These are phyloP conservation scores for Caenorhabditis elegans DNA, from an alignment of 1,140 invertebrate genomes.

Conservation along the genomic window DNA sequence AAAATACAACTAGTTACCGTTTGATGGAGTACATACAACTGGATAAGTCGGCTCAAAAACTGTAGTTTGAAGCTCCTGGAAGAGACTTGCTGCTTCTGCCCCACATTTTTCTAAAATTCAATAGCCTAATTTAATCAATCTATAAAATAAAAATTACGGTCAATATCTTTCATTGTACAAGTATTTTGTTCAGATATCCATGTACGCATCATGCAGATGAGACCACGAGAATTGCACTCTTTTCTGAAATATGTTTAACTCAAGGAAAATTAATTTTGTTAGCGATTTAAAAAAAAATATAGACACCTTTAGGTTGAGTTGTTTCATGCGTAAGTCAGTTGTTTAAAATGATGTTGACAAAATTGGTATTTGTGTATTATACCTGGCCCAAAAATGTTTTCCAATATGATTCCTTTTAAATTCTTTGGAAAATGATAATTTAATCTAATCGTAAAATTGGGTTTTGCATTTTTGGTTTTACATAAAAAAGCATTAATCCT, in stretches of 20 bases:
- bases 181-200: constrained; percentile 45
- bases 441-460: too few relatives aligned
- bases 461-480: too few relatives aligned
- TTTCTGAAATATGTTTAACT: background rate
- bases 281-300: too few relatives aligned
- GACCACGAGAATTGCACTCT: constrained; percentile 23
- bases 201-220: constrained; percentile 39
- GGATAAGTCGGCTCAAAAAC: constrained; percentile 45
- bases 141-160: background rate
- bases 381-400: too few relatives aligned
- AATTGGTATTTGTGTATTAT: too few relatives aligned
- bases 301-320: too few relatives aligned
- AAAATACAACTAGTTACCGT: too few relatives aligned
- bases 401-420: too few relatives aligned
- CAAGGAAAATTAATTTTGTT: background rate
- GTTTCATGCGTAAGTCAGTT: too few relatives aligned
- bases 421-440: too few relatives aligned
- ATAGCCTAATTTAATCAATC: background rate
- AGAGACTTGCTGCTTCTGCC: constrained; percentile 10
- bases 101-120: constrained; percentile 38
- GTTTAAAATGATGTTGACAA: too few relatives aligned
- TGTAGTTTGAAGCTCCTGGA: constrained; percentile 30
- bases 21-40: constrained; percentile 11
- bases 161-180: constrained; percentile 40
- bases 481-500: too few relatives aligned